Percentiles rank a stretch among this genome's conserved stretches.
Evolutionary conservation across 2,113 vertebrate genomes (phyloP).

Genomic region (Protomyctophum bolini): DNA sequence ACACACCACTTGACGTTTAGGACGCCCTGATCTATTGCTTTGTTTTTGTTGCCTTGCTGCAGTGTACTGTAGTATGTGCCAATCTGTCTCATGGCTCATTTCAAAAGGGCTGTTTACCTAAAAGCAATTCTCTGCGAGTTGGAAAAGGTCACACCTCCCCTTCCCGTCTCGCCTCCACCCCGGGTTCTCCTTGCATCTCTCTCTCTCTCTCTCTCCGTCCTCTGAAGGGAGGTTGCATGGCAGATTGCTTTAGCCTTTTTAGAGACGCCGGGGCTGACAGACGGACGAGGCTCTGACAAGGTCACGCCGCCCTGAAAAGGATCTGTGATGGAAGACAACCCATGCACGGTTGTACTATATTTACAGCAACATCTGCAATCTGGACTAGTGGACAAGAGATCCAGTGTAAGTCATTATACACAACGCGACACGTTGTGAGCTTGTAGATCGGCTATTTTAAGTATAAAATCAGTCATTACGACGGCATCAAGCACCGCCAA

Average conservation of each 20-base stretch:
- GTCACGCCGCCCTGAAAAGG: slow-evolving; percentile 61
- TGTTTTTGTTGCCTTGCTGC: slow-evolving; percentile 17
- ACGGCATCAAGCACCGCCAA: too few species aligned
- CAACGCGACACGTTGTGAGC: too few species aligned
- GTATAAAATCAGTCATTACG: too few species aligned
- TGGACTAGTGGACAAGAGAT: too few species aligned
- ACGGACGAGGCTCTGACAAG: slow-evolving; percentile 68
- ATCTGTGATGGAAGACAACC: slow-evolving; percentile 49
- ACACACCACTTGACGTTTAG: slow-evolving; percentile 1
- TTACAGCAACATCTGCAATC: too few species aligned
- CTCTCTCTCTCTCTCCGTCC: slow-evolving; percentile 60
- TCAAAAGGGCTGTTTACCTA: slow-evolving; percentile 88
- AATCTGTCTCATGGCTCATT: slow-evolving; percentile 79
- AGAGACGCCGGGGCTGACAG: slow-evolving; percentile 77
- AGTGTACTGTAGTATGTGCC: slow-evolving; percentile 71
- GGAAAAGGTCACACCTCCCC: slow-evolving; percentile 85
- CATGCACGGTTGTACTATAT: too few species aligned
- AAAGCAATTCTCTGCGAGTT: slow-evolving; percentile 81
- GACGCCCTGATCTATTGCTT: slow-evolving; percentile 8
- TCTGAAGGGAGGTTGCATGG: slow-evolving; percentile 71
- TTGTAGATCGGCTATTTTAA: too few species aligned
- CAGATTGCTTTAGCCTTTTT: slow-evolving; percentile 89
- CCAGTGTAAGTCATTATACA: too few species aligned
- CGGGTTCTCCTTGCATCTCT: slow-evolving; percentile 48
- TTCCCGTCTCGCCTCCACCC: slow-evolving; percentile 35